Evolutionary conservation across 1,140 invertebrate species (phyloP), one percentile per base, ranked within the genome.

Genomic region (Heliconius eleuchia): DNA sequence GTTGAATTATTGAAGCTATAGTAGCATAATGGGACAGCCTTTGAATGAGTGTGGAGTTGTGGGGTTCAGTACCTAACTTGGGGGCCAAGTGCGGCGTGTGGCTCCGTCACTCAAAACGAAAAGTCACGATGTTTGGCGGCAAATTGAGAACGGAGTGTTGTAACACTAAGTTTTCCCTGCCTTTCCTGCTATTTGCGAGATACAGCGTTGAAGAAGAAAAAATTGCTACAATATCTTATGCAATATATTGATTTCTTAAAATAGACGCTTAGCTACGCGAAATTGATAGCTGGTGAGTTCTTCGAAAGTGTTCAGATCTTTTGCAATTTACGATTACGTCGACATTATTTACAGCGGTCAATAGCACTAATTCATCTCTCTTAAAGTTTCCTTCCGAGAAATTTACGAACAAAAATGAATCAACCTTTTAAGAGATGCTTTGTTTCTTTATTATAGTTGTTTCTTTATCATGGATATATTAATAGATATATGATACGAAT

Each of bases 231-330:
- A 27, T 27, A 30, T 30, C 13, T 80, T 79, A 82, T 80, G 80
- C 82, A 81, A n/a, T n/a, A n/a, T n/a, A n/a, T 83, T 79, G 74
- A 76, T 76, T 71, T 71, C 76, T 55, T 52, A 72, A 77, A 77
- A 60, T 70, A 74, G 52, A 60, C 37, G 60, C 37, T 76, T 79
- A 42, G 72, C 70, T 57, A 80, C 55, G 73, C 71, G 34, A 71
- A 80, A 79, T 30, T 75, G 78, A 77, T 76, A 74, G 50, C 78
- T 57, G 52, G 16, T 71, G 66, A 74, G 66, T 77, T 80, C 79
- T 77, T 23, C 76, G 77, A 81, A 81, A 70, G 27, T 52, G 73
- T 71, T 39, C 27, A 23, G 50, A 75, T 66, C 70, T 77, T 70
- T 55, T 50, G 46, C 55, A 71, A 71, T 77, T 52, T 34, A 77